phyloP scores from a whole-genome alignment of 2,113 vertebrate genomes.

The Cyanistes caeruleus region DNA sequence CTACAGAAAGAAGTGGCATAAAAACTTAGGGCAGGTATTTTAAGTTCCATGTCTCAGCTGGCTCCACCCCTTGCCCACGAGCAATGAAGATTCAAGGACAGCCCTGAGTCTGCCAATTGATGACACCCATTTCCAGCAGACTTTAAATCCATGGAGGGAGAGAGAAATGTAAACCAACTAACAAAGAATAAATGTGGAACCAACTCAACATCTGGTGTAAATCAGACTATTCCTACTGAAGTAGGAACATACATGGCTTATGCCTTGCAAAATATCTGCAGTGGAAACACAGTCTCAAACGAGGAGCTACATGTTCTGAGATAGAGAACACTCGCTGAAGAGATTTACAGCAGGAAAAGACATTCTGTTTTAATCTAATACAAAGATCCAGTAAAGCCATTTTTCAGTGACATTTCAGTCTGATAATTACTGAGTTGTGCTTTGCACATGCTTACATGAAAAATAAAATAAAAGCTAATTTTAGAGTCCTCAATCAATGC shows the following conservation, averaged over 20 bases:
- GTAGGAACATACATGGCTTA: accelerated
- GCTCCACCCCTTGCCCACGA: neutral
- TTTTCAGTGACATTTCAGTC: constrained; percentile 26
- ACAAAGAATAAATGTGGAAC: neutral
- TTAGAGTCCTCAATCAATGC: constrained; percentile 29
- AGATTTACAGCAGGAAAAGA: neutral
- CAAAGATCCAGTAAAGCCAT: neutral
- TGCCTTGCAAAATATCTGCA: neutral
- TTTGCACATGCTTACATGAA: constrained; percentile 28
- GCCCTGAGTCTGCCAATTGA: neutral
- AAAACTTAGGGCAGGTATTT: neutral
- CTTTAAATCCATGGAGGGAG: neutral
- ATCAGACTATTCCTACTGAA: neutral
- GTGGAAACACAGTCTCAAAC: neutral
- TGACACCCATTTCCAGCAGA: neutral
- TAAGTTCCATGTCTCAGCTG: neutral
- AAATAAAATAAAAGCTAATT: constrained; percentile 56
- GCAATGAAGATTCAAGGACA: neutral
- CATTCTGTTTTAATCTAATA: neutral
- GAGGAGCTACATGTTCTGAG: neutral
- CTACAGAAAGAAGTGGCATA: neutral
- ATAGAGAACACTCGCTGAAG: neutral
- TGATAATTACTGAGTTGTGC: neutral
- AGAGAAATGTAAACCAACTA: neutral
- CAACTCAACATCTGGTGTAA: neutral